Evolutionary conservation across 2,888 invertebrate species (phyloP).

Genomic region (Coenonympha arcania): DNA sequence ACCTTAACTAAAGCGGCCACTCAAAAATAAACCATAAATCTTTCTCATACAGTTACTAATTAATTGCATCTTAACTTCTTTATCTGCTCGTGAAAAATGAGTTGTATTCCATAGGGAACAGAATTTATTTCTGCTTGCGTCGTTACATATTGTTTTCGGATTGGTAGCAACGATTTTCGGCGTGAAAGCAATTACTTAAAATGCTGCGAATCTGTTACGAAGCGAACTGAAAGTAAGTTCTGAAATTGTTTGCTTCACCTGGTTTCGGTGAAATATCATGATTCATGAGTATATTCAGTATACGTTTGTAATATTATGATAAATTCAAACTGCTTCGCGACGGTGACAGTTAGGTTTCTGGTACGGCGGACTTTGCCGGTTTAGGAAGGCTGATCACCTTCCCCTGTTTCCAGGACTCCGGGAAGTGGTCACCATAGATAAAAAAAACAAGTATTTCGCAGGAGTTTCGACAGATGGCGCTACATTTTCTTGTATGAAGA

Average conservation of each 20-base stretch:
- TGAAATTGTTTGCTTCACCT: not conserved
- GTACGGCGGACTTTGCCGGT: too few species aligned
- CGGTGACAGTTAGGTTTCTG: too few species aligned
- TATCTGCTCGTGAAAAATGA: not conserved
- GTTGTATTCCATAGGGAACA: not conserved
- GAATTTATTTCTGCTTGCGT: not conserved
- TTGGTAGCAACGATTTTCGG: conserved; percentile 9
- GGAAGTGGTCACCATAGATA: too few species aligned
- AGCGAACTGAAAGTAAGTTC: conserved; percentile 9
- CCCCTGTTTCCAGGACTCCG: too few species aligned
- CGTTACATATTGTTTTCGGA: not conserved
- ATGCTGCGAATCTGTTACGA: conserved; percentile 6
- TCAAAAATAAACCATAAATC: conserved; percentile 3
- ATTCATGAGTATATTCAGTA: too few species aligned
- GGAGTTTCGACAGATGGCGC: too few species aligned
- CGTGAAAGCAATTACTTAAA: conserved; percentile 15
- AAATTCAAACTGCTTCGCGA: too few species aligned
- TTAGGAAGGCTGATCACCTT: too few species aligned
- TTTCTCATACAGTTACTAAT: conserved; percentile 1
- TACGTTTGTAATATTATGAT: too few species aligned
- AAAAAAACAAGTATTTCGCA: too few species aligned
- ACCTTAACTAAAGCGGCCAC: not conserved
- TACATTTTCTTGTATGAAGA: too few species aligned
- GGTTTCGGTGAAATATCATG: too few species aligned
- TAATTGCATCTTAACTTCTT: not conserved